Conservation (phyloP, 2,113 vertebrate species). For the Mionectes macconnelli region DNA sequence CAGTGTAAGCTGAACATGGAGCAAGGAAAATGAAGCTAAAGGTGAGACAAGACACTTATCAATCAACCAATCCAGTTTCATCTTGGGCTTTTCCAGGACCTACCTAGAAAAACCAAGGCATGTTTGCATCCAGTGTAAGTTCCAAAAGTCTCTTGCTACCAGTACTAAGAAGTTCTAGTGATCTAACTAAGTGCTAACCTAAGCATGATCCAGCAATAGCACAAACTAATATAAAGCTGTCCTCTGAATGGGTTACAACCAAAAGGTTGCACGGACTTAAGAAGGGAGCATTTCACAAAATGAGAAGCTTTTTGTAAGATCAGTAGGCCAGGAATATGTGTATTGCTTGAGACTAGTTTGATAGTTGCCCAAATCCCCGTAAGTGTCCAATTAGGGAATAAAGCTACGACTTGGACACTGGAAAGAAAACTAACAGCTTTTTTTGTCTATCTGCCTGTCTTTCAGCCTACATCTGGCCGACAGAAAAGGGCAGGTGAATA, state of each 20-base stretch:
- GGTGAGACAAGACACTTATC: neutral
- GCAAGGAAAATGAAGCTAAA: neutral
- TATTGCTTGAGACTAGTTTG: neutral
- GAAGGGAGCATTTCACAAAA: neutral
- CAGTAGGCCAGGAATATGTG: neutral
- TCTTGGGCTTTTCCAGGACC: neutral
- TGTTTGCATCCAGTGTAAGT: neutral
- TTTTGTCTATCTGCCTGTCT: neutral
- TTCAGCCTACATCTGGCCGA: neutral
- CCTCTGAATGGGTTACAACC: neutral
- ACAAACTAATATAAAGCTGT: neutral
- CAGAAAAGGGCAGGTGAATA: neutral
- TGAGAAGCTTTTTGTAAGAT: neutral
- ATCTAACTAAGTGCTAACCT: neutral
- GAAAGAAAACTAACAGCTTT: neutral
- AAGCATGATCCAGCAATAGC: neutral
- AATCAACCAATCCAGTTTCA: neutral
- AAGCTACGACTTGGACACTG: neutral
- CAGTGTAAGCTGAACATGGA: neutral
- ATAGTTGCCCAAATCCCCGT: neutral
- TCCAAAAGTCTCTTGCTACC: neutral
- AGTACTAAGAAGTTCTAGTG: neutral
- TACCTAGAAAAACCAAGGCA: neutral
- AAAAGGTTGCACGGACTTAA: neutral
- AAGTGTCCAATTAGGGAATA: neutral